Evolutionary conservation across 1,140 invertebrate genomes (phyloP), one percentile per base, ranked within the genome.

Genomic region (Cherax destructor): DNA sequence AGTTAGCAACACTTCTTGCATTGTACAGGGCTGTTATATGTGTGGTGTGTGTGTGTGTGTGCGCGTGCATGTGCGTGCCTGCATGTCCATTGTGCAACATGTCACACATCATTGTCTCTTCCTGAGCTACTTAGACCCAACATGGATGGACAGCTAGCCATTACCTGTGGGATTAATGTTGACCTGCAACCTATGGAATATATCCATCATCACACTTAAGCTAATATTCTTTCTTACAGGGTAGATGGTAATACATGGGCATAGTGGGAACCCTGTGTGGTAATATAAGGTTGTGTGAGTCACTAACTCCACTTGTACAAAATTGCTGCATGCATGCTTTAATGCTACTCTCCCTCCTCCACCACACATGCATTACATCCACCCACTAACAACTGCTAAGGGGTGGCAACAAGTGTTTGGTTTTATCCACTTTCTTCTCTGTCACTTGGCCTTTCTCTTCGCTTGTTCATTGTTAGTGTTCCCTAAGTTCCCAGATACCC

Each of bases 191-290:
- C 65, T 69, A 16, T 6, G 5, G 65, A 5, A 18, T 5, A 5
- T 74, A n/a, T 74, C 0, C 30, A 79, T 49, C 52, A 56, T 56
- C 52, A 79, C 30, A 84, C 69, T 16, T 59, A 84, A 84, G 56
- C 41, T 84, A 74, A 74, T 74, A 74, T 74, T 74, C 69, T 74
- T 74, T 30, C 24, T 74, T 74, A 6, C 69, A 74, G 69, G n/a
- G 69, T 74, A 30, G 21, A 21, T 3, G 9, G 69, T 11, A 5
- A 6, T 18, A 69, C 65, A 69, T 18, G 65, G 69, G 69, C 69
- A 1, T 74, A 74, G 69, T 79, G 21, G 16, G 47, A 49, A 79
- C 11, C 77, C 4, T 21, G 24, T 50, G 18, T 79, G 47, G 77
- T 79, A 50, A 50, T 79, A 49, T 79, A 16, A 79, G 47, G 47